Evolutionary conservation across 2,888 invertebrate genomes (phyloP), one percentile per base, ranked within the genome.

Genomic region (Athetis lepigone): DNA sequence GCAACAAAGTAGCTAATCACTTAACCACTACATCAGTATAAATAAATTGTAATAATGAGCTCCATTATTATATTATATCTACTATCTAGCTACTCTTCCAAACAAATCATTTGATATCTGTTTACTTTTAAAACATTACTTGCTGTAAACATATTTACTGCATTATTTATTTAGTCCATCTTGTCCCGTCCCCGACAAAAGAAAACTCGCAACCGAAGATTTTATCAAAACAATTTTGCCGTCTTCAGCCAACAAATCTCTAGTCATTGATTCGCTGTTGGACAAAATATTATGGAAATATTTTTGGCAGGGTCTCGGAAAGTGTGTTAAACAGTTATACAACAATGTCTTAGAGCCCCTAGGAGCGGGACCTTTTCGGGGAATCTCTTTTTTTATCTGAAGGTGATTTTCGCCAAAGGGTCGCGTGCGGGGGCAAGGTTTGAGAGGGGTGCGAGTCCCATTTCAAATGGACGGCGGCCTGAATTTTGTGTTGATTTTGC

Each of bases 341-440:
- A 77, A 82, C 78, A 80, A 77, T 73, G 74, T 81, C 76, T 77
- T 62, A 67, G 76, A 76, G 58, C 50, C 74, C 58, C 29, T 68
- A 72, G 75, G 46, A 69, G 47, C 51, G 61, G 54, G 68, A 63
- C 75, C 82, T 71, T 77, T 82, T 74, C 57, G 45, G 59, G 42
- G 72, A 77, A 70, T 64, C 70, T 76, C 73, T 75, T 68, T 75
- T 75, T 81, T 81, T 81, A 83, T 81, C 80, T 80, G 69, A 72
- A 82, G 83, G 83, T 83, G 83, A 82, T 81, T 82, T 79, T 77
- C 61, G 64, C 57, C 65, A 67, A 73, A 78, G 74, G 81, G 75
- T 79, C 68, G 57, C 54, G 63, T 55, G 55, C 43, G 6, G 43
- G 58, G 33, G 39, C 52, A 59, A 66, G 67, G 43, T 54, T 59